These are phyloP conservation scores for Umimayanthus kanabou DNA, from an alignment of 92 coral and sea anemone species.

Conservation along the genomic window DNA sequence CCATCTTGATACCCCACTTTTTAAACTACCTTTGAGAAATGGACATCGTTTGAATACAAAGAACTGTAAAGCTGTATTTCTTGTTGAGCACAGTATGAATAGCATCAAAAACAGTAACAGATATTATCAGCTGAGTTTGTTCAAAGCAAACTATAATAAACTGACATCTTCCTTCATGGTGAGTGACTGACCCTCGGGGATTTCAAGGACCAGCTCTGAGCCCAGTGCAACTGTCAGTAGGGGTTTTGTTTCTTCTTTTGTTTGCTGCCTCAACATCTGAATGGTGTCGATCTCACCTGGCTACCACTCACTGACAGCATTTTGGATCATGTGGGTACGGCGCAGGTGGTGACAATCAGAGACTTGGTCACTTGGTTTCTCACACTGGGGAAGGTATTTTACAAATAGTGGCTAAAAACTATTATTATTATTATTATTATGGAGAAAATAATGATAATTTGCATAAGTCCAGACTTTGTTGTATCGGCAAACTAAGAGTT, in stretches of 20 bases:
- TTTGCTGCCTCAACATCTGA: slow-evolving; percentile 8
- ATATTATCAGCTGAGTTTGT: neutral
- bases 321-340: neutral
- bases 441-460: neutral
- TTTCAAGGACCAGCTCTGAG: neutral
- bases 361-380: neutral
- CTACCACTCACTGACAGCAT: neutral
- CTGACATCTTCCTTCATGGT: neutral
- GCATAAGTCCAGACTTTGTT: neutral
- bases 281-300: neutral
- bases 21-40: neutral
- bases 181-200: neutral
- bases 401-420: neutral
- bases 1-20: slow-evolving; percentile 16
- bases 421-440: neutral
- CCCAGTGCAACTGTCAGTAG: neutral
- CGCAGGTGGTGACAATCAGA: slow-evolving; percentile 1
- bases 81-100: neutral
- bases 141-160: neutral
- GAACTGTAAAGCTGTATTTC: neutral
- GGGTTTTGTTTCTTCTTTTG: slow-evolving; percentile 13
- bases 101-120: neutral
- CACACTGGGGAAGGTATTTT: neutral
- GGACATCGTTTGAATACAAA: no score
- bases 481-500: neutral